Evolutionary conservation across 1,140 invertebrate genomes (phyloP).

Genomic region (Drosophila pruinosa): DNA sequence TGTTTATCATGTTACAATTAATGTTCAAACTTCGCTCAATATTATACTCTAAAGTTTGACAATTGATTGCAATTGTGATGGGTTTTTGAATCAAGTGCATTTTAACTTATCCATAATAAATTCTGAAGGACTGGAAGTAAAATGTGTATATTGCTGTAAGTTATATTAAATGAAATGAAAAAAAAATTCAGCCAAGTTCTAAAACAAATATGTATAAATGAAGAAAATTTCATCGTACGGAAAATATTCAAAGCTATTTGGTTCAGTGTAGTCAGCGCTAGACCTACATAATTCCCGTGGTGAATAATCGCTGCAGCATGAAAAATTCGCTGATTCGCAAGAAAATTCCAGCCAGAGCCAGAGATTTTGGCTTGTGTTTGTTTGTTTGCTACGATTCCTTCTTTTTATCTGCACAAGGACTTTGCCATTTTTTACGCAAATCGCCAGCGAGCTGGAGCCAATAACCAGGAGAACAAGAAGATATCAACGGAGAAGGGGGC

Average conservation of each 20-base stretch:
- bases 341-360: conserved; percentile 43
- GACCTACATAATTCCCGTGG: conserved; percentile 28
- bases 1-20: too few species aligned
- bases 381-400: conserved; percentile 29
- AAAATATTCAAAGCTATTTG: conserved; percentile 15
- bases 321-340: conserved; percentile 76
- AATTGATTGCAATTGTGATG: too few species aligned
- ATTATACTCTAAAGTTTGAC: too few species aligned
- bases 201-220: too few species aligned
- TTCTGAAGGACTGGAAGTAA: too few species aligned
- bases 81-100: too few species aligned
- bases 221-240: too few species aligned
- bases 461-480: conserved; percentile 38
- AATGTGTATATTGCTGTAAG: background rate
- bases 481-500: background rate
- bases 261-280: conserved; percentile 34
- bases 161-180: too few species aligned
- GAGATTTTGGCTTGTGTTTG: conserved; percentile 30
- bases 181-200: too few species aligned
- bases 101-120: too few species aligned
- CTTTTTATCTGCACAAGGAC: conserved; percentile 60
- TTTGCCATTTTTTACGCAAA: conserved; percentile 78
- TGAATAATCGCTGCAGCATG: conserved; percentile 80
- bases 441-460: conserved; percentile 51
- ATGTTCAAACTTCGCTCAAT: too few species aligned